Base-by-base conservation (phyloP, 1,140 invertebrate genomes). In the Apis cerana region DNA sequence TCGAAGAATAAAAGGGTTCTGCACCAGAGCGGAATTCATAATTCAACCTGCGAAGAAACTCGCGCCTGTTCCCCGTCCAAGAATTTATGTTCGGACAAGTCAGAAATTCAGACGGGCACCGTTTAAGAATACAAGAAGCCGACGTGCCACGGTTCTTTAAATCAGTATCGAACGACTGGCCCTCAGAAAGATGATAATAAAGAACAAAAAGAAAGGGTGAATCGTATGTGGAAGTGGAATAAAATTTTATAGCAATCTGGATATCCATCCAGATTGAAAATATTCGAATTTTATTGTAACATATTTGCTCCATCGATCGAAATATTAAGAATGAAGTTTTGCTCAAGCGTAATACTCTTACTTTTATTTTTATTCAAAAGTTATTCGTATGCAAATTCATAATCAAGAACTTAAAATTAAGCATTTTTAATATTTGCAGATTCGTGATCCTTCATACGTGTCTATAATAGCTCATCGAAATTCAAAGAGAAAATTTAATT, bases 1-100 rank as follows among this genome's bases (percentile, higher is more conserved):
- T 80, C 78, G 78, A 80, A 74, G 78, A 80, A 80, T 80, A 80
- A 74, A 80, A 21, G 78, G 58, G 17, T 43, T 27, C 59, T 21
- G 56, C 23, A 19, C 21, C 23, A 43, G 70, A 74, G 69, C 10
- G 50, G 69, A 64, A 72, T 72, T 80, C 69, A 80, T 80, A 80
- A 80, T 80, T 80, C 78, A 80, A 27, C 59, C 15, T 74, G 56
- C 69, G 78, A 64, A 80, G 48, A 56, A 80, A 64, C 78, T 80
- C 27, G 50, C 78, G 69, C 69, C 69, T 64, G 58, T 43, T 80
- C 59, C 27, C 59, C 10, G 59, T 80, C 59, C 33, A 50, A 23
- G 61, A 64, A 80, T 80, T 80, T 80, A 80, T 80, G 78, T 43
- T 15, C 59, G 50, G 21, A 13, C 27, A 50, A 80, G 78, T 72